These are phyloP conservation scores for Bruchidius siliquastri DNA, from an alignment of 2,888 invertebrate genomes.

Conservation along the genomic window DNA sequence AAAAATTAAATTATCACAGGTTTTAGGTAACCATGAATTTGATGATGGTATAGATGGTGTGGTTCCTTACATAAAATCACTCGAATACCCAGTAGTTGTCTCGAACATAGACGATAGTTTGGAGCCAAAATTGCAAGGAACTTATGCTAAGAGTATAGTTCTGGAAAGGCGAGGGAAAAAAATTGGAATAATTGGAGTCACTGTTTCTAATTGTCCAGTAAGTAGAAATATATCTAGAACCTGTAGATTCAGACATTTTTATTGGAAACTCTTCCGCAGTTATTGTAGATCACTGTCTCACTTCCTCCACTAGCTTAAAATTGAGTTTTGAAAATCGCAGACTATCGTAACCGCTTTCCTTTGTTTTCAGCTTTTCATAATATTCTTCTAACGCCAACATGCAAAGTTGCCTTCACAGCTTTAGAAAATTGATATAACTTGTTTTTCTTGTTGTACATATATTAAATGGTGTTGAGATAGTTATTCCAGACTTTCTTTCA, in stretches of 20 bases:
- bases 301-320: too few relatives aligned
- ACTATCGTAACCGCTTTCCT: too few relatives aligned
- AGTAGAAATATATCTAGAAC: conserved; percentile 4
- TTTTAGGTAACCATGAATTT: conserved; percentile 84
- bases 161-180: conserved; percentile 58
- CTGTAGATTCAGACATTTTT: not conserved
- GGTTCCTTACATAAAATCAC: conserved; percentile 61
- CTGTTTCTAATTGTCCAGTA: conserved; percentile 58
- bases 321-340: too few relatives aligned
- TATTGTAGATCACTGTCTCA: too few relatives aligned
- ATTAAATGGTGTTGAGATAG: too few relatives aligned
- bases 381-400: too few relatives aligned
- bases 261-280: not conserved
- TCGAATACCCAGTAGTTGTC: conserved; percentile 65
- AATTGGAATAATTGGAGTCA: conserved; percentile 78
- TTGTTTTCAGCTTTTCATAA: too few relatives aligned
- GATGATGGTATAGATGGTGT: conserved; percentile 70
- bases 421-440: too few relatives aligned
- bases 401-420: too few relatives aligned
- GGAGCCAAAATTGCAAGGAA: conserved; percentile 62
- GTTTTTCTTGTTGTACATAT: too few relatives aligned
- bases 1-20: conserved; percentile 48
- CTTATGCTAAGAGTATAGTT: conserved; percentile 61
- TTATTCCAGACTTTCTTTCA: not conserved
- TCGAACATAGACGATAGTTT: conserved; percentile 68